Evolutionary conservation across 2,888 invertebrate genomes (phyloP).

Genomic region (Philopedon plagiatum): DNA sequence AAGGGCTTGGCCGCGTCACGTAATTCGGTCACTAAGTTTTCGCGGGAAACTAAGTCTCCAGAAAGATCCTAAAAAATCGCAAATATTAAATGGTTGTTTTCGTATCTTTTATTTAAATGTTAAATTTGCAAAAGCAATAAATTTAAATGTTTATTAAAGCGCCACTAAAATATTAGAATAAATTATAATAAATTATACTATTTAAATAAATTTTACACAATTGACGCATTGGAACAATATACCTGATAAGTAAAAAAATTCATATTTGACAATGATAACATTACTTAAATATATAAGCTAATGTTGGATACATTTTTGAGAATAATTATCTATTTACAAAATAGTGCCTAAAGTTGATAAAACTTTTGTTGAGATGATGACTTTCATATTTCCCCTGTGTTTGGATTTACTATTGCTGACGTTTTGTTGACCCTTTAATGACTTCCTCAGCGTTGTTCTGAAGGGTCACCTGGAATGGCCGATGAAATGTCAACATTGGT

Average conservation of each 20-base stretch:
- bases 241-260: neutral
- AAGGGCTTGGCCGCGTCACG: conserved; percentile 81
- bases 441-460: too few species aligned
- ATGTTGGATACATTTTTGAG: too few species aligned
- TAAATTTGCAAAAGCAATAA: neutral
- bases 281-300: too few species aligned
- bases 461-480: too few species aligned
- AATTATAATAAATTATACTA: neutral
- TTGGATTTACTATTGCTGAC: too few species aligned
- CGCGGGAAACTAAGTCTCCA: conserved; percentile 82
- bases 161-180: neutral
- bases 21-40: conserved; percentile 81
- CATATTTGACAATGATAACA: too few species aligned
- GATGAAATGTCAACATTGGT: too few species aligned
- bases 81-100: neutral
- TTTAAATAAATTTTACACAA: neutral
- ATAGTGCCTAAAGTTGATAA: too few species aligned
- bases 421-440: too few species aligned
- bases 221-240: neutral
- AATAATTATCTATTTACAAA: too few species aligned
- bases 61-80: conserved; percentile 76
- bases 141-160: neutral
- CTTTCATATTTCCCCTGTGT: too few species aligned
- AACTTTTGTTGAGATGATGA: too few species aligned
- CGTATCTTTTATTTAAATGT: neutral